Evolutionary conservation across 2,888 invertebrate species (phyloP), one percentile per base, ranked within the genome.

Genomic region (Tetropium fuscum): DNA sequence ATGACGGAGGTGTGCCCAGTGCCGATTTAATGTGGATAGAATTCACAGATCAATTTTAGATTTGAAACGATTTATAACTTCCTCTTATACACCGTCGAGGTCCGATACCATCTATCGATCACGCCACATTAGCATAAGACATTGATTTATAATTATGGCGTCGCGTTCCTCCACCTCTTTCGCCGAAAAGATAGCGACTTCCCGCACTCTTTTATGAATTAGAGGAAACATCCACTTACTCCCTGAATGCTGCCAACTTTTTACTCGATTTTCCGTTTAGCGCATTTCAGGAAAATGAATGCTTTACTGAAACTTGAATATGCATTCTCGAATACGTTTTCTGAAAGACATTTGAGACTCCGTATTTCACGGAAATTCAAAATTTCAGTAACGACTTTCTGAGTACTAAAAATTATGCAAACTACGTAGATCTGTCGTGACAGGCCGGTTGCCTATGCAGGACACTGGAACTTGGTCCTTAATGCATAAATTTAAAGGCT

Each of bases 21-120:
- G 72, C 76, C 76, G 78, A 79, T 78, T 79, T 78, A 77, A 78
- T 77, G 76, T 74, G 78, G 78, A 78, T 78, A 78, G 78, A 76
- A 78, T 78, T 78, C 79, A 72, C 79, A 76, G 80, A 80, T 80
- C 80, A 80, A 81, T 81, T 81, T 81, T 80, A 81, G 81, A 81
- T 81, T 81, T 71, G 74, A 72, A 74, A 78, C 79, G 81, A 81
- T 81, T 81, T 81, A 81, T 81, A 81, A 81, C 81, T 81, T 81
- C 81, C 81, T 79, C 75, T 75, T 75, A 75, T 74, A 78, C 74
- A 74, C 74, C 75, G 73, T 70, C 68, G 71, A 43, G 53, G 38
- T 51, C 53, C 68, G 78, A 80, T 80, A 78, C 61, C 68, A 81
- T 81, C 81, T 80, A 80, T 80, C 79, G 81, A 81, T 81, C 81